Conservation (phyloP, 2,113 vertebrate species). For the Salvator merianae region DNA sequence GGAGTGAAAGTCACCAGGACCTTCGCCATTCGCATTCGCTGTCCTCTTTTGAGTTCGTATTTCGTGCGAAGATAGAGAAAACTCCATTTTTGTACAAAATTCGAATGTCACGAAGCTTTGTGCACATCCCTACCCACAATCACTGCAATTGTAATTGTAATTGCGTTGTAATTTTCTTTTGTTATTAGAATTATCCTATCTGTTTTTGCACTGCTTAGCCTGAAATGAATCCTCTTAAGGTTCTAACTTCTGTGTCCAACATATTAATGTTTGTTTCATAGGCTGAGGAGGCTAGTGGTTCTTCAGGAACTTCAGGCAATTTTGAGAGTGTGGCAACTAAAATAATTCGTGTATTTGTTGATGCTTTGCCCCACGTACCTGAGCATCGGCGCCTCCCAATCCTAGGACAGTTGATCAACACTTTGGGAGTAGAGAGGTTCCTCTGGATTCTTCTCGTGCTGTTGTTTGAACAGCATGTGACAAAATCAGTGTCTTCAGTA, state of each 20-base stretch:
- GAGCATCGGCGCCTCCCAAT: slow-evolving; percentile 90
- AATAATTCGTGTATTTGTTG: slow-evolving; percentile 89
- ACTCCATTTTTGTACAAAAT: too few relatives aligned
- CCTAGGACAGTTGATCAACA: slow-evolving; percentile 83
- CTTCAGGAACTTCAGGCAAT: slow-evolving; percentile 62
- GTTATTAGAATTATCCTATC: not conserved
- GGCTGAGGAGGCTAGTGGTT: slow-evolving; percentile 79
- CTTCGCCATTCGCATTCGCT: too few relatives aligned
- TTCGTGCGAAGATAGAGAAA: too few relatives aligned
- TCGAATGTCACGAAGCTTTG: too few relatives aligned
- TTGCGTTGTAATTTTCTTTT: not conserved
- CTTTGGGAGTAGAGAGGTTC: slow-evolving; percentile 83
- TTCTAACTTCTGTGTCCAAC: accelerated
- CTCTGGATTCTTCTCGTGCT: slow-evolving; percentile 91
- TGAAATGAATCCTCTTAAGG: not conserved
- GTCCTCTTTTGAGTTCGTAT: too few relatives aligned
- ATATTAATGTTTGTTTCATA: slow-evolving; percentile 44
- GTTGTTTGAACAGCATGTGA: slow-evolving; percentile 89
- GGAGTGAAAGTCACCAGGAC: too few relatives aligned
- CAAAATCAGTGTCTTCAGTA: slow-evolving; percentile 67
- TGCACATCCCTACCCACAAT: too few relatives aligned
- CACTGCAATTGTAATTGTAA: not conserved
- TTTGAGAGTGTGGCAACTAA: slow-evolving; percentile 81
- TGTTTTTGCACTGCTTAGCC: not conserved
- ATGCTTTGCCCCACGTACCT: slow-evolving; percentile 91